Conservation (phyloP, 2,113 vertebrate genomes). For the Leptosomus discolor region DNA sequence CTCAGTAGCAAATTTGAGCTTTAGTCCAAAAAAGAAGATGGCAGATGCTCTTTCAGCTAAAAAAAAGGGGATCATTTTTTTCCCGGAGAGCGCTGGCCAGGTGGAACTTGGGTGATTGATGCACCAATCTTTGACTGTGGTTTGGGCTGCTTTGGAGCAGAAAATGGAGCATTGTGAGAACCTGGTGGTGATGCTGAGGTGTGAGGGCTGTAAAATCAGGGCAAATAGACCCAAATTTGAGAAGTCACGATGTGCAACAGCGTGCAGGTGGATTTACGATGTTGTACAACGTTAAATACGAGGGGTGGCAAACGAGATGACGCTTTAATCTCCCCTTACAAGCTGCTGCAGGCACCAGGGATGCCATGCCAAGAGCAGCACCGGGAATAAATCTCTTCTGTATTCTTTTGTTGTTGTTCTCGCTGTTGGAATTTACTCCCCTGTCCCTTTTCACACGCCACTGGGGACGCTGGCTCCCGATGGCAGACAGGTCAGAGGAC, state of each 20-base stretch:
- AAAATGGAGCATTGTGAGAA: accelerated
- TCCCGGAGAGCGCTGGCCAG: accelerated
- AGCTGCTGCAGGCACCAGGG: not conserved
- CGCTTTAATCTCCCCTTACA: not conserved
- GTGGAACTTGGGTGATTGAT: not conserved
- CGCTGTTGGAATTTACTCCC: not conserved
- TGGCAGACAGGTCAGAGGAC: not conserved
- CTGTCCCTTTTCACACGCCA: accelerated
- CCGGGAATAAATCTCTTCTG: not conserved
- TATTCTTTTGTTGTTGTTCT: not conserved
- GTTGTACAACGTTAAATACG: not conserved
- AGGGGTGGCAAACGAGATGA: not conserved
- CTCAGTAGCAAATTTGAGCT: not conserved
- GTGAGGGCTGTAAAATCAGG: not conserved
- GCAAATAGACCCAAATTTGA: not conserved
- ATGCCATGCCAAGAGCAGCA: not conserved
- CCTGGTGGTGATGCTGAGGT: accelerated
- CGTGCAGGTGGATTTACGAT: not conserved
- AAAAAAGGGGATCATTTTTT: not conserved
- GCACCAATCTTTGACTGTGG: accelerated
- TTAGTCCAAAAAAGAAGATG: not conserved
- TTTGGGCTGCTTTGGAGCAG: not conserved
- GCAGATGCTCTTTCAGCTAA: not conserved
- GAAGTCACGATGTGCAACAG: accelerated
- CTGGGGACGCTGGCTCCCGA: not conserved